A percentile compares a stretch with the other conserved stretches of the same genome.
Evolutionary conservation across 1,140 invertebrate species (phyloP).

Genomic region (Bradysia coprophila): DNA sequence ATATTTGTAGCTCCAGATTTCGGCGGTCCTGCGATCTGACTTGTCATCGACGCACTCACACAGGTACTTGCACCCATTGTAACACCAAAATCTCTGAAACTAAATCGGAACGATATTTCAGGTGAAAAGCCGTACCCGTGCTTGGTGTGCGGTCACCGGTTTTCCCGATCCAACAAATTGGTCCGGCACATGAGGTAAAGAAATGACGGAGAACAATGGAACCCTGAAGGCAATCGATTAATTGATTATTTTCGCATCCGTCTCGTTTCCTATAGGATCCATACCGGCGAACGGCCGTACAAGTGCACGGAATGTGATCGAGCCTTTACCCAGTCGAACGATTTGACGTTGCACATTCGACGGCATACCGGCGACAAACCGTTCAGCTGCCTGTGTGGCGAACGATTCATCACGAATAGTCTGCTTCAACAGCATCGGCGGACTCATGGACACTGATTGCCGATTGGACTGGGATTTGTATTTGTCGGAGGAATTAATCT

Average conservation of each 20-base stretch:
- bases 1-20: no score
- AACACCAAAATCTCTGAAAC: no score
- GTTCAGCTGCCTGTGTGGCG: slow-evolving; percentile 11
- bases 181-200: slow-evolving; percentile 38
- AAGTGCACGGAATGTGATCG: not conserved
- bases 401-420: not conserved
- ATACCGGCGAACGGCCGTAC: not conserved
- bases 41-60: slow-evolving; percentile 28
- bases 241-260: no score
- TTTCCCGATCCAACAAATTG: slow-evolving; percentile 35
- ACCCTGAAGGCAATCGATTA: no score
- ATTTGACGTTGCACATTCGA: not conserved
- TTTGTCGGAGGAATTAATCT: no score
- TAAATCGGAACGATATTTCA: no score
- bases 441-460: no score
- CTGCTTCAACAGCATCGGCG: not conserved
- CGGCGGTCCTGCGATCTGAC: slow-evolving; percentile 27
- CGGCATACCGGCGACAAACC: slow-evolving; percentile 34
- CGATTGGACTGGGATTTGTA: no score
- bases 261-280: no score
- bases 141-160: slow-evolving; percentile 37
- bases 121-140: slow-evolving; percentile 30
- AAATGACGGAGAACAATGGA: no score
- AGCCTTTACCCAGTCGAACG: not conserved
- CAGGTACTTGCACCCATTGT: no score